Conservation (phyloP, 2,888 invertebrate species). For the Calephelis perditalis region DNA sequence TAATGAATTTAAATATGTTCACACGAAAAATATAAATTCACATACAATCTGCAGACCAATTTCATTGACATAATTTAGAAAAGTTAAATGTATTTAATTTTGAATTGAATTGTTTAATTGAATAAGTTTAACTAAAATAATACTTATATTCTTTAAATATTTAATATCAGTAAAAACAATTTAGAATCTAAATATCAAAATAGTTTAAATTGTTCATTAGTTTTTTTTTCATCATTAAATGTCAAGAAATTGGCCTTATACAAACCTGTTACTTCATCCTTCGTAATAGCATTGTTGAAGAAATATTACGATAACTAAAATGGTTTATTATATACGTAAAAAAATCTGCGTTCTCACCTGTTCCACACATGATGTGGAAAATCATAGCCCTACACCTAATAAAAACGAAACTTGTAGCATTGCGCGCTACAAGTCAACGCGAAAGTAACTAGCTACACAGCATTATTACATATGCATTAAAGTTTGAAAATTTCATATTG, state of each 20-base stretch:
- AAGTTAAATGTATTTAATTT: too few species aligned
- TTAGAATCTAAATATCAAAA: too few species aligned
- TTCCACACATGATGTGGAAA: constrained; percentile 69
- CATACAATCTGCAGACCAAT: constrained; percentile 5
- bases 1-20: constrained; percentile 12
- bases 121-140: too few species aligned
- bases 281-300: constrained; percentile 1
- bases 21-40: neutral
- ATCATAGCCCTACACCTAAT: constrained; percentile 72
- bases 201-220: too few species aligned
- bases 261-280: constrained; percentile 12
- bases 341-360: constrained; percentile 77
- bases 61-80: neutral
- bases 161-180: too few species aligned
- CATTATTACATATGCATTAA: constrained; percentile 60
- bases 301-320: constrained; percentile 50
- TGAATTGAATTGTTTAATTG: too few species aligned
- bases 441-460: constrained; percentile 71
- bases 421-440: constrained; percentile 79
- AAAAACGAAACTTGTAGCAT: constrained; percentile 76
- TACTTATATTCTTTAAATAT: too few species aligned
- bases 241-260: constrained; percentile 13
- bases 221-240: neutral
- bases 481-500: constrained; percentile 66
- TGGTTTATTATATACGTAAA: constrained; percentile 61